Evolutionary conservation across 1,140 invertebrate genomes (phyloP).

Genomic region (Ephestia elutella): DNA sequence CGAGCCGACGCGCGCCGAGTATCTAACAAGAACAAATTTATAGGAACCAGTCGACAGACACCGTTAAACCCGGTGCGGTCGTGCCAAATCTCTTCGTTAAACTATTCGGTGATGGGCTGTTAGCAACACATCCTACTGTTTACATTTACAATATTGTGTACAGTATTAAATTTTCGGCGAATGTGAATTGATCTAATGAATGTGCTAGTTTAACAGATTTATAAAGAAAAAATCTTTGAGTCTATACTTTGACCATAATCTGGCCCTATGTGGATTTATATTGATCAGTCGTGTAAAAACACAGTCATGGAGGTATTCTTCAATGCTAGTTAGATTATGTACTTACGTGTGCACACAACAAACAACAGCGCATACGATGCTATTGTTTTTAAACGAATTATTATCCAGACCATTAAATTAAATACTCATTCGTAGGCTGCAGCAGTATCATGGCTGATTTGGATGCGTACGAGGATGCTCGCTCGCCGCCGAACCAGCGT

Average conservation of each 20-base stretch:
- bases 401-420: conserved; percentile 64
- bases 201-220: too few species aligned
- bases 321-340: background rate
- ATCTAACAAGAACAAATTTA: conserved; percentile 2
- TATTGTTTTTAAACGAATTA: conserved; percentile 64
- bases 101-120: conserved; percentile 35
- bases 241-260: too few species aligned
- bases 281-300: too few species aligned
- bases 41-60: conserved; percentile 20
- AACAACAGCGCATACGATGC: conserved; percentile 34
- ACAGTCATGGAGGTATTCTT: too few species aligned
- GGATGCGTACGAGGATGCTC: conserved; percentile 51
- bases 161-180: too few species aligned
- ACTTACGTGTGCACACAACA: conserved; percentile 16
- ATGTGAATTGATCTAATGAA: too few species aligned
- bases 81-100: conserved; percentile 72
- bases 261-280: too few species aligned
- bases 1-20: background rate
- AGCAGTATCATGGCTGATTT: conserved; percentile 50
- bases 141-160: conserved; percentile 34
- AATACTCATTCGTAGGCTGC: conserved; percentile 60
- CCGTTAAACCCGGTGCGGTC: conserved; percentile 62
- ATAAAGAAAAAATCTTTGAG: too few species aligned
- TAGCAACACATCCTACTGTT: conserved; percentile 39
- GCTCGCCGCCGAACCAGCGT: conserved; percentile 38